Percentiles rank a stretch among this genome's conserved stretches.
Evolutionary conservation across 2,888 invertebrate genomes (phyloP).

Genomic region (Metellina segmentata): DNA sequence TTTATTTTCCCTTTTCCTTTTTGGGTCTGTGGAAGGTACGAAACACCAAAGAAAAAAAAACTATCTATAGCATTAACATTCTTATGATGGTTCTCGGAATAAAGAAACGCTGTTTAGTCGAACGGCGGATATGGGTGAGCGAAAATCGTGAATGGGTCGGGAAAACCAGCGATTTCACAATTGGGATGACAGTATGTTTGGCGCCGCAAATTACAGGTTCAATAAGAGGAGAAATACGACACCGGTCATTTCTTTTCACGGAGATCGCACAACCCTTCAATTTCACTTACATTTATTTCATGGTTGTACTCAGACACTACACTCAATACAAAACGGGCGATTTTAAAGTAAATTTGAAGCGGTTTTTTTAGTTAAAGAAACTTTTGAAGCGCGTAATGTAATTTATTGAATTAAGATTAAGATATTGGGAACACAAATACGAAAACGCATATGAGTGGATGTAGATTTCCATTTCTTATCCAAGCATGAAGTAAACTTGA

Average conservation of each 20-base stretch:
- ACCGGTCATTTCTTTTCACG: not conserved
- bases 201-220: constrained; percentile 25
- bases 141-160: not conserved
- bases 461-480: no score
- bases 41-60: not conserved
- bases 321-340: no score
- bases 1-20: not conserved
- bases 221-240: not conserved
- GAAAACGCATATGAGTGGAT: no score
- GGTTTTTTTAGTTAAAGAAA: no score
- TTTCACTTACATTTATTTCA: no score
- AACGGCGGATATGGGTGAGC: constrained; percentile 27
- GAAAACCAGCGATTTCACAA: constrained; percentile 14
- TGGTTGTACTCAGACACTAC: no score
- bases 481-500: no score
- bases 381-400: no score
- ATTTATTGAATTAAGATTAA: no score
- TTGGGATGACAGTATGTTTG: not conserved
- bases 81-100: constrained; percentile 16
- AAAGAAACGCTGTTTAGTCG: constrained; percentile 3
- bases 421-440: no score
- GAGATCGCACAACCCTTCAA: no score
- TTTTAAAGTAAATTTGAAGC: no score
- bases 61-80: constrained; percentile 25
- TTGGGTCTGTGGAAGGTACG: constrained; percentile 2